phyloP scores from a whole-genome alignment of 2,797 vertebrate species.

The Ibycter americanus region DNA sequence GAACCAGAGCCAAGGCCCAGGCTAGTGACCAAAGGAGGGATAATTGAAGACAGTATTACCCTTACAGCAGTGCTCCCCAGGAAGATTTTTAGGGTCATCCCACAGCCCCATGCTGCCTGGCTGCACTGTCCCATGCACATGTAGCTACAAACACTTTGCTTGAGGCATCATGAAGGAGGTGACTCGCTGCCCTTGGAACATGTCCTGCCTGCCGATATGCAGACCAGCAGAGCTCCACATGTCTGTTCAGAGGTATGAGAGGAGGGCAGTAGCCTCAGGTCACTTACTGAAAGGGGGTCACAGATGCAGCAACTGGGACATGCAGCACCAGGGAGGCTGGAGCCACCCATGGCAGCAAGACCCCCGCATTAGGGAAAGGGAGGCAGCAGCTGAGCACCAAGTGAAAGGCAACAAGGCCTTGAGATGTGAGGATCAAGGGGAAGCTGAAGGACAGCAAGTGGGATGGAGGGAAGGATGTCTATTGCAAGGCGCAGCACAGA shows the following conservation, averaged over 20 bases:
- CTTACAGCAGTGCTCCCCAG: background rate
- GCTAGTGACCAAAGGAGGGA: background rate
- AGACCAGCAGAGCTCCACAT: background rate
- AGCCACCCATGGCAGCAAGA: background rate
- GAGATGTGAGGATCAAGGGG: background rate
- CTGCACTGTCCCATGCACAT: background rate
- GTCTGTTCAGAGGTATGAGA: background rate
- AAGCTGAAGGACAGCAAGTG: background rate
- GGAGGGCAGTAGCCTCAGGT: background rate
- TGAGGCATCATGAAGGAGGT: background rate
- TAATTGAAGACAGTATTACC: background rate
- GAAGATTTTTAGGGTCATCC: background rate
- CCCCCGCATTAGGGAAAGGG: background rate
- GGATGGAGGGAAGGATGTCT: background rate
- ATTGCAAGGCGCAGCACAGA: background rate
- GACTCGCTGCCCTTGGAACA: background rate
- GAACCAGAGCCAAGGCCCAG: background rate
- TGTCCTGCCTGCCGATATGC: background rate
- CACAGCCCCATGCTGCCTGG: background rate
- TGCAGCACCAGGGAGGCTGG: background rate
- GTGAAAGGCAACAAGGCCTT: background rate
- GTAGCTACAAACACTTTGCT: background rate
- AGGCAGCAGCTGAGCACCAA: background rate
- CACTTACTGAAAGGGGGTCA: background rate
- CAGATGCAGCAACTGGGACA: too few relatives aligned